Base-by-base conservation (phyloP, 2,888 invertebrate genomes). In the Ophion costatus region DNA sequence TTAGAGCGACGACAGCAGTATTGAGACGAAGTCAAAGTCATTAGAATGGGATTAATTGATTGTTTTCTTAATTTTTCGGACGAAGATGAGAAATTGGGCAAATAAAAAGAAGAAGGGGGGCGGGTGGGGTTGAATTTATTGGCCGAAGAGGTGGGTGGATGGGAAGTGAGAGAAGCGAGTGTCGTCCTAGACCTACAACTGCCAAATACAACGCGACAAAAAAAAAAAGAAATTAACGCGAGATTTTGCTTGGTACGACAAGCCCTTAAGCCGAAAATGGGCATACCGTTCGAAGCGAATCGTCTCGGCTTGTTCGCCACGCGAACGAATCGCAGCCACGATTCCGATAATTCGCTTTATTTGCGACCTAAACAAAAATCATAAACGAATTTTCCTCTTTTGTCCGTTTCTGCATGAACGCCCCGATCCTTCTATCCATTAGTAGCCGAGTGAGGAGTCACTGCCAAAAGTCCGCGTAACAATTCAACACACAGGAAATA, bases 381-480 rank as follows among this genome's bases (percentile, higher is more conserved):
- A 51, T 38, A 24, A 61, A 20, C 24, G 9, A 20, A 29, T 24
- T 38, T 38, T 66, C n/a, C 4, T 3, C n/a, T 66, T 66, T 66
- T 38, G 57, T 24, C 67, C 42, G 42, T 77, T 77, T 77, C 45
- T 57, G 57, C 42, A 57, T 67, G 22, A 20, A 33, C 73, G 45
- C n/a, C 42, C 38, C 67, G 45, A 45, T 45, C 45, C 74, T 91
- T 92, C 92, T 92, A 91, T 90, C 91, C 91, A 91, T 90, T 1
- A 14, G 45, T 90, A 71, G 71, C 89, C 90, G 90, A 92, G 91
- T 91, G 89, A 93, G 92, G 45, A 89, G 90, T 93, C 93, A 93
- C 93, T 93, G 93, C 93, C 93, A 91, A 93, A 93, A 92, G 88
- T 90, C 91, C 92, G 90, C 87, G 89, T 89, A 61, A 63, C 61